These are phyloP conservation scores for Globodera rostochiensis DNA, from an alignment of 1,140 invertebrate genomes.

Conservation along the genomic window DNA sequence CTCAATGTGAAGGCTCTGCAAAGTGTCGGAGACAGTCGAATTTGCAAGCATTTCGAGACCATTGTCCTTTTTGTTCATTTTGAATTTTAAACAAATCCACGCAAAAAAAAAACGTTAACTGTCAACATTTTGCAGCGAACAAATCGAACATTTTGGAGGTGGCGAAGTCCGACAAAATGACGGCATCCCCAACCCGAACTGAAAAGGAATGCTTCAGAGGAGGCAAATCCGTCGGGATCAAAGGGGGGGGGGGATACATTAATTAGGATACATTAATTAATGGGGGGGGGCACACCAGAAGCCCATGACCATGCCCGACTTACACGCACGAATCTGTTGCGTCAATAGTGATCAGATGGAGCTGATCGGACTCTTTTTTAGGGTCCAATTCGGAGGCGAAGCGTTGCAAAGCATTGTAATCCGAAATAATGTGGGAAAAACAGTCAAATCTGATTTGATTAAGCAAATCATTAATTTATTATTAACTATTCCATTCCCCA, in stretches of 20 bases:
- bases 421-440: background rate
- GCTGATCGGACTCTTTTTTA: background rate
- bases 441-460: background rate
- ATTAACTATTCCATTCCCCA: background rate
- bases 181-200: background rate
- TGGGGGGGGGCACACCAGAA: no score
- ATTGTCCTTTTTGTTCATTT: background rate
- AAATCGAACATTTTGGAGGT: background rate
- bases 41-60: background rate
- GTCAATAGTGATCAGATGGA: background rate
- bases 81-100: background rate
- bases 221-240: background rate
- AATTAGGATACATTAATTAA: background rate
- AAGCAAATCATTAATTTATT: background rate
- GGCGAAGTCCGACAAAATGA: background rate
- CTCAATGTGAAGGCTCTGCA: conserved; percentile 1
- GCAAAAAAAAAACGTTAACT: background rate
- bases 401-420: conserved; percentile 8
- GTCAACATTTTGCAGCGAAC: background rate
- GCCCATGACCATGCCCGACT: background rate
- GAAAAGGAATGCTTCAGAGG: background rate
- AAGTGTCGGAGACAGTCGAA: background rate
- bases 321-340: conserved; percentile 2
- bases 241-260: background rate
- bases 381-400: conserved; percentile 14